These are phyloP conservation scores for Stenotaenia linearis DNA, from an alignment of 2,888 invertebrate genomes.

Conservation along the genomic window DNA sequence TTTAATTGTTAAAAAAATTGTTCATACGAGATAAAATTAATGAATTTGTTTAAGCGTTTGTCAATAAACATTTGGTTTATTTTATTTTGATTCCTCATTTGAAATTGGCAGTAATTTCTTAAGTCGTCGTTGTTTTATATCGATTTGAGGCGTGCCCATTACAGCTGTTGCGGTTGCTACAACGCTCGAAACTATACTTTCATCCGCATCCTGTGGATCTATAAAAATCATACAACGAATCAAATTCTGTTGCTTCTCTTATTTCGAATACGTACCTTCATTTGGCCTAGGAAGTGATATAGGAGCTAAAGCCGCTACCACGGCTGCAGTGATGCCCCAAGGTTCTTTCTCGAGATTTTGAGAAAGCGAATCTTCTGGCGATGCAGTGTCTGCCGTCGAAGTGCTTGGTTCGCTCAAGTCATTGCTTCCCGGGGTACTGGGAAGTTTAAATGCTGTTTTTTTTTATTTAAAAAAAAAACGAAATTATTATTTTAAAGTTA, in stretches of 20 bases:
- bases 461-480: too few species aligned
- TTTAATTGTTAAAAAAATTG: background rate
- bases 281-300: background rate
- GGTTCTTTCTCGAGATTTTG: background rate
- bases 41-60: background rate
- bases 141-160: background rate
- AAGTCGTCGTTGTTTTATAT: background rate
- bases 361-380: background rate
- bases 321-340: background rate
- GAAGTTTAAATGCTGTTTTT: background rate
- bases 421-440: background rate
- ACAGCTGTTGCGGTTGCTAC: background rate
- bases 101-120: constrained; percentile 13
- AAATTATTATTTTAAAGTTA: too few species aligned
- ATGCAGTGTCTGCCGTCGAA: background rate
- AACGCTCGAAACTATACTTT: background rate
- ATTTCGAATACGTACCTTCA: background rate
- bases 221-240: background rate
- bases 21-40: too few species aligned
- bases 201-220: background rate
- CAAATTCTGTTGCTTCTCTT: too few species aligned
- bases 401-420: background rate
- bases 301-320: background rate
- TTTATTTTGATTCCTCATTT: background rate
- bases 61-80: background rate